Conservation (phyloP, 2,113 vertebrate species). For the Scomber japonicus region DNA sequence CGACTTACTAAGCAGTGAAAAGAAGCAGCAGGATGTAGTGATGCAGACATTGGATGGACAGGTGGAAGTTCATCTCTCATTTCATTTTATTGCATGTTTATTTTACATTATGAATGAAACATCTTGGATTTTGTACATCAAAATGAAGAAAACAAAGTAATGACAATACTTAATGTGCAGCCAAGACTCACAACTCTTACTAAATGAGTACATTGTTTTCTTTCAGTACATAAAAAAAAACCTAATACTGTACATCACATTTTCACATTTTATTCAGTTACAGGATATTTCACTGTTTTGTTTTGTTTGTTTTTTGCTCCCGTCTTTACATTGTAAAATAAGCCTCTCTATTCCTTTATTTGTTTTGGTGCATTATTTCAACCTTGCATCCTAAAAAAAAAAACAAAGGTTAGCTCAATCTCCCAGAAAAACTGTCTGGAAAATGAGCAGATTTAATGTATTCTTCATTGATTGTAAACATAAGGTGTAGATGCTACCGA, state of each 20-base stretch:
- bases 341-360: not conserved
- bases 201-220: not conserved
- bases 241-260: slow-evolving; percentile 9
- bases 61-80: not conserved
- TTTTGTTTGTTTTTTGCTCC: not conserved
- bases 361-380: slow-evolving; percentile 14
- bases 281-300: not conserved
- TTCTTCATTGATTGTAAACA: not conserved
- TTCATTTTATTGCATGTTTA: slow-evolving; percentile 31
- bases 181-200: not conserved
- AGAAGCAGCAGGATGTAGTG: too few species aligned
- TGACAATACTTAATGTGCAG: not conserved
- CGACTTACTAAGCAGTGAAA: too few species aligned
- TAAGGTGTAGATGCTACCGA: not conserved
- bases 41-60: too few species aligned
- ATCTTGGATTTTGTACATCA: slow-evolving; percentile 13
- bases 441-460: not conserved
- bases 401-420: too few species aligned
- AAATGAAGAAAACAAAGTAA: not conserved
- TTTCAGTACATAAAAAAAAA: not conserved
- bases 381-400: not conserved
- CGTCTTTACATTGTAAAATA: too few species aligned
- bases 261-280: not conserved
- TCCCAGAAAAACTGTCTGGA: too few species aligned
- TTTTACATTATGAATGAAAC: slow-evolving; percentile 3